Base-by-base conservation (phyloP, 2,113 vertebrate species). In the Panthera leo region DNA sequence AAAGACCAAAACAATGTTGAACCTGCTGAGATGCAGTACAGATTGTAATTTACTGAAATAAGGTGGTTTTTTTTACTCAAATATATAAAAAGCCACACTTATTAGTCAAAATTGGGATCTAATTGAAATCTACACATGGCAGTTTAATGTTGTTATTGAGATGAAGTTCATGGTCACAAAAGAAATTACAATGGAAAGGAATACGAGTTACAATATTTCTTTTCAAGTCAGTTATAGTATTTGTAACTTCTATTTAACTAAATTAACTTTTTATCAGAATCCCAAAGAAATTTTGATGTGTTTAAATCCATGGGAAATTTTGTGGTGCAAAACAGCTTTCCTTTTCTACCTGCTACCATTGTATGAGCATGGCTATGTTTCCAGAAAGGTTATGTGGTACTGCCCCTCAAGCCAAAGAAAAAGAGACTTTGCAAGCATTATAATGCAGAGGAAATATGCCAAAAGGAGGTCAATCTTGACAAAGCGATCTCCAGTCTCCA, bases 61-160 rank as follows among this genome's bases (percentile, higher is more conserved):
- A 94, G 71, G 73, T 70, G 61, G 15, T 16, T n/a, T 75, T 39
- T 48, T 93, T 85, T 34, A 87, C 65, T 86, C 39, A 94, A 86
- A 42, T 86, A 80, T 10, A 87, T 85, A 91, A 83, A 97, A 96
- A 85, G 39, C 19, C 82, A 73, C 61, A 55, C n/a, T 83, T 95
- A 76, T 87, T 76, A 91, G 89, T 95, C 58, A 95, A 95, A 98
- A 95, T 48, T 88, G 45, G 53, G 31, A 89, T 70, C 85, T 93
- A 95, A 93, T 75, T 94, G 85, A 96, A 97, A 88, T 85, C 75
- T 85, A 67, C n/a, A 91, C 16, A 16, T 53, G 53, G n/a, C 68
- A 75, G 68, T 95, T 94, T 83, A 94, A 79, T 63, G 39, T 31
- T 78, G 86, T 48, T 94, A 88, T 78, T 93, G 85, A 95, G n/a